phyloP scores from a whole-genome alignment of 2,888 invertebrate genomes.

The Macrophya alboannulata region DNA sequence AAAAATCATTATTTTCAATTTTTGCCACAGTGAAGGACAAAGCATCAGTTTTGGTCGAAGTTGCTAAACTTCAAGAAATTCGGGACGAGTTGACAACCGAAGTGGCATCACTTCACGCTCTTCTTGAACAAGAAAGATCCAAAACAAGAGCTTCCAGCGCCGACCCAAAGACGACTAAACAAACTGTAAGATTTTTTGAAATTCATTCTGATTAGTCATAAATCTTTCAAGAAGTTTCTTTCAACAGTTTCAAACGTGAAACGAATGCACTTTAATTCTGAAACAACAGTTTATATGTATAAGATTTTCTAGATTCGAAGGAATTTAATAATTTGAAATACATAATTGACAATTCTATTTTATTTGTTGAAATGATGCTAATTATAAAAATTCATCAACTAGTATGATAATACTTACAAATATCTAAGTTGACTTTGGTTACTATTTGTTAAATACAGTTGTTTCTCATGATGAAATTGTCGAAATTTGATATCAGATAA shows the following conservation, averaged over 20 bases:
- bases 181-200: constrained; percentile 70
- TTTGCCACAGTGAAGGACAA: constrained; percentile 89
- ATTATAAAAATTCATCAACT: not conserved
- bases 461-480: not conserved
- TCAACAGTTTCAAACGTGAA: not conserved
- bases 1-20: not conserved
- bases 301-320: not conserved
- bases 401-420: not conserved
- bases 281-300: not conserved
- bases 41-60: constrained; percentile 88
- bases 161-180: constrained; percentile 80
- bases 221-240: not conserved
- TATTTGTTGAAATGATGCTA: not conserved
- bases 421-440: not conserved
- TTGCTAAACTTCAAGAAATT: constrained; percentile 86
- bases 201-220: not conserved
- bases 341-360: not conserved
- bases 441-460: not conserved
- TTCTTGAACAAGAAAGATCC: constrained; percentile 90
- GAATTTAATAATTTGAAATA: not conserved
- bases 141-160: constrained; percentile 82
- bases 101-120: constrained; percentile 85
- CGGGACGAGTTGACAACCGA: constrained; percentile 89
- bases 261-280: not conserved
- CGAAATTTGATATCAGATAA: not conserved